phyloP scores from a whole-genome alignment of 2,797 vertebrate species.

The Cyprinella venusta region DNA sequence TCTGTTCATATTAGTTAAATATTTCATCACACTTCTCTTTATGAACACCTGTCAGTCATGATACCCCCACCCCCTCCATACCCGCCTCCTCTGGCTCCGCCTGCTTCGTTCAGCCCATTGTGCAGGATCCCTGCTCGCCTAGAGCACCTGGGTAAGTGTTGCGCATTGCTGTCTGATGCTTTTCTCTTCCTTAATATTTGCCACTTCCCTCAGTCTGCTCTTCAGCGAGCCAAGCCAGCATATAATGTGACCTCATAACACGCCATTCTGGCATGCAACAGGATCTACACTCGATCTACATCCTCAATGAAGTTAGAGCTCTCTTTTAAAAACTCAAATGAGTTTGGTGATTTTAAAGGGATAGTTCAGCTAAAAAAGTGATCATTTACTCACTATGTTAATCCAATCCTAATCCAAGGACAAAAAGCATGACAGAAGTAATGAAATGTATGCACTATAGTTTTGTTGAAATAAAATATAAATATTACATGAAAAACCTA shows the following conservation, averaged over 20 bases:
- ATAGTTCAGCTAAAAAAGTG: neutral
- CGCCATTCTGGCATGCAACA: neutral
- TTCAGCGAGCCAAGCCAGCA: neutral
- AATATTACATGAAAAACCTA: neutral
- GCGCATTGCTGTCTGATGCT: neutral
- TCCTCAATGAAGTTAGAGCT: neutral
- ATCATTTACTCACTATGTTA: neutral
- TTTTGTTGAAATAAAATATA: neutral
- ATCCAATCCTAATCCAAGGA: neutral
- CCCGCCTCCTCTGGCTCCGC: constrained; percentile 59
- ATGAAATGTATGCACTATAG: neutral
- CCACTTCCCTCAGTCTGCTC: neutral
- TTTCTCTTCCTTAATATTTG: constrained; percentile 14
- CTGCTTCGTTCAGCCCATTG: constrained; percentile 59
- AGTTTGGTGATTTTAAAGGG: neutral
- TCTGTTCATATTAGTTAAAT: neutral
- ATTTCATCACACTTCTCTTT: constrained; percentile 40
- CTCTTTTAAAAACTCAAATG: neutral
- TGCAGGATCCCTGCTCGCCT: constrained; percentile 73
- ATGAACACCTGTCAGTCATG: constrained; percentile 69
- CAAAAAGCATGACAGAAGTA: neutral
- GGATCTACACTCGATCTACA: neutral
- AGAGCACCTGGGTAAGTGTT: constrained; percentile 76
- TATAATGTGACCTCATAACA: too few species aligned
- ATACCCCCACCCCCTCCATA: constrained; percentile 72